Evolutionary conservation across 2,113 vertebrate genomes (phyloP).

Genomic region (Lipophrys pholis): DNA sequence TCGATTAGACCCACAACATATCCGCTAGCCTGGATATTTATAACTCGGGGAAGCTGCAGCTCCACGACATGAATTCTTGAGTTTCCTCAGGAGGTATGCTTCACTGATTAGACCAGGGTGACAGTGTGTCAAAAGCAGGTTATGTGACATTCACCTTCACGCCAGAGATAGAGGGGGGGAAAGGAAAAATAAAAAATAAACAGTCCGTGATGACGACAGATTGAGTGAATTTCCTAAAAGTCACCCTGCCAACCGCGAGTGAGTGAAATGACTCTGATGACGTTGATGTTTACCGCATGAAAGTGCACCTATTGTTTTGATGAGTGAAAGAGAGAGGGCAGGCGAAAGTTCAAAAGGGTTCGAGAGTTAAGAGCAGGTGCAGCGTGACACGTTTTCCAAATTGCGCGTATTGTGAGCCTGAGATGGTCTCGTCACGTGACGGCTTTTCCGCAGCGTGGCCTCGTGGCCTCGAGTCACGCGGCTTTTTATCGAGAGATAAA

Average conservation of each 20-base stretch:
- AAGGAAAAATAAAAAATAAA: neutral
- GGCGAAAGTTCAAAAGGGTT: conserved; percentile 2
- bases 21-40: conserved; percentile 77
- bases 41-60: conserved; percentile 78
- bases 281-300: conserved; percentile 1
- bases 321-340: neutral
- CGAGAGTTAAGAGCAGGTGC: conserved; percentile 50
- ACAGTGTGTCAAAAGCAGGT: conserved; percentile 46
- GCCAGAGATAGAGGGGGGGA: neutral
- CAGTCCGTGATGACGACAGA: conserved; percentile 28
- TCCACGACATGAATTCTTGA: conserved; percentile 65
- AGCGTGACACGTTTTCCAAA: neutral
- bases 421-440: conserved; percentile 22
- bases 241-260: neutral
- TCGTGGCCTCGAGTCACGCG: conserved; percentile 26
- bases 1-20: conserved; percentile 69
- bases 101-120: conserved; percentile 42
- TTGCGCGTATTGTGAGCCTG: conserved; percentile 1
- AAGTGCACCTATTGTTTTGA: conserved; percentile 5
- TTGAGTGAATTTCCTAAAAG: conserved; percentile 6
- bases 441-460: neutral
- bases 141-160: conserved; percentile 35
- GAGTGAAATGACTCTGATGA: conserved; percentile 37
- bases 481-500: neutral
- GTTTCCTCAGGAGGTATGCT: conserved; percentile 70